Evolutionary conservation across 2,888 invertebrate species (phyloP), one percentile per base, ranked within the genome.

Genomic region (Rhogogaster chlorosoma): DNA sequence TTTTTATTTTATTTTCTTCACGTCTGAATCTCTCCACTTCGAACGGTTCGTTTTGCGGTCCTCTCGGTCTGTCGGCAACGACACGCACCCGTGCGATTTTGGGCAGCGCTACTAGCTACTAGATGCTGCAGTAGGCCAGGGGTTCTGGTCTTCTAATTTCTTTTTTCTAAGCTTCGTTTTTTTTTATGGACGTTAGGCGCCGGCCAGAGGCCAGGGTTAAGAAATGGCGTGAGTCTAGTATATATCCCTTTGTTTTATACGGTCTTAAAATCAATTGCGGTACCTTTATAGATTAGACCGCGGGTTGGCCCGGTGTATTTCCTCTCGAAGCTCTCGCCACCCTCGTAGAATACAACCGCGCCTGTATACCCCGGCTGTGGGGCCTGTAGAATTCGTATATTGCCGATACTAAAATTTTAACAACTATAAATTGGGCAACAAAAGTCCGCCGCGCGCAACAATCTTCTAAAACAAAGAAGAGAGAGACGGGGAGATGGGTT

Each of bases 361-460:
- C 26, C 10, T 3, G 42, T 32, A 45, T 45, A 45, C 45, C 45
- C 45, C 45, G 45, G 45, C 15, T 22, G 38, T 12, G 1, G 26
- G 61, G 42, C 12, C 15, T 22, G 64, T 45, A 18, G 83, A 83
- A 67, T 64, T 64, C 42, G 67, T 89, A 88, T 89, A 89, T 89
- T 88, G 89, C 88, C 87, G 61, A 86, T 87, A 87, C 86, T 87
- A 88, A 89, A 85, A 88, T 87, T 87, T 87, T 87, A 90, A 90
- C 91, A 90, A 90, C 90, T 88, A 90, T 92, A 91, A 92, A 92
- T 92, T 91, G 91, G 90, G 86, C 88, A 90, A 89, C 87, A 88
- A 89, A 88, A 88, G 87, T 86, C 87, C 75, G 73, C 86, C 84
- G 87, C 83, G 87, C 73, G 84, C 83, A 87, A 85, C 85, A 84